Conservation (phyloP, 2,113 vertebrate species). For the Loxodonta africana region DNA sequence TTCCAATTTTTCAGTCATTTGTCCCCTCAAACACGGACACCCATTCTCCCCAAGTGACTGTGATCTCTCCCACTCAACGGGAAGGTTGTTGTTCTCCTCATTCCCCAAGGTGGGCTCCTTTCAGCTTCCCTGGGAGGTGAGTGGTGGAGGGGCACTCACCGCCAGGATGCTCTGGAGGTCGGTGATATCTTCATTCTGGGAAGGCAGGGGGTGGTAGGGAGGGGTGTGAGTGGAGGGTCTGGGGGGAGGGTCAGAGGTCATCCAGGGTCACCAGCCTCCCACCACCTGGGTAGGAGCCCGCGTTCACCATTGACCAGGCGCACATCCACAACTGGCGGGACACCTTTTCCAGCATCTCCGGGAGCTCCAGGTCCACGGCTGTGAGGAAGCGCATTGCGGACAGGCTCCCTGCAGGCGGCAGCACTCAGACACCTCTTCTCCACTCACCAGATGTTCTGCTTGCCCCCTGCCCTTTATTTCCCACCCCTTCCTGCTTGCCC, state of each 20-base stretch:
- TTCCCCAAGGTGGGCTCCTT: neutral
- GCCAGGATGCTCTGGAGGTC: constrained; percentile 85
- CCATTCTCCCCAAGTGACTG: neutral
- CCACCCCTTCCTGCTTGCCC: neutral
- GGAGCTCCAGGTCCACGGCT: constrained; percentile 85
- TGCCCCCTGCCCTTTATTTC: too few relatives aligned
- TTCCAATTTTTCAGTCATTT: neutral
- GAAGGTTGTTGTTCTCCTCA: neutral
- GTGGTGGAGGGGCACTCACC: constrained; percentile 69
- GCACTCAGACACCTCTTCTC: neutral
- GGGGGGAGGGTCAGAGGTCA: neutral
- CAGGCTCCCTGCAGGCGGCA: constrained; percentile 88
- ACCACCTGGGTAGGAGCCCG: neutral
- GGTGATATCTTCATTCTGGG: constrained; percentile 92
- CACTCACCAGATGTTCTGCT: neutral
- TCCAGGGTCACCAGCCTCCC: neutral
- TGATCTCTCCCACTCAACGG: neutral
- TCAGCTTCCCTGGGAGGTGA: neutral
- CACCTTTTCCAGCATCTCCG: constrained; percentile 87
- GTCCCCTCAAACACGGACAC: neutral
- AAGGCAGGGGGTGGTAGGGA: neutral
- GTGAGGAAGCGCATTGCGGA: constrained; percentile 93
- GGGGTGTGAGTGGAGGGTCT: neutral
- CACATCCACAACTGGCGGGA: constrained; percentile 94
- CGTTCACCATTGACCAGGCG: constrained; percentile 89